Conservation (phyloP, 2,797 vertebrate genomes). For the Myotis findleyi region DNA sequence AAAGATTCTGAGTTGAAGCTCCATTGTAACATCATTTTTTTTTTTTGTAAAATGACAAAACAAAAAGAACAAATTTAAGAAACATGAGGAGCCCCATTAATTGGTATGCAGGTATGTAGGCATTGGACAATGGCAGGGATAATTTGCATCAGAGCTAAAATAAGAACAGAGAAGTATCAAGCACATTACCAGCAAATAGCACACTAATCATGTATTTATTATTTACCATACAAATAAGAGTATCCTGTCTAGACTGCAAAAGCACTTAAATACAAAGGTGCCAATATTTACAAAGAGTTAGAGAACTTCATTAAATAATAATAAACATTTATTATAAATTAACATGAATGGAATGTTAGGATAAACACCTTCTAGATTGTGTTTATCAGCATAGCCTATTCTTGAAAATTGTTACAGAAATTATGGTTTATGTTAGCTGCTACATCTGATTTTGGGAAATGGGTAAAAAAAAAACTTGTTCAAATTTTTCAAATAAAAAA, state of each 20-base stretch:
- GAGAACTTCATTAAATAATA: conserved; percentile 60
- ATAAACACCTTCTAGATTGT: not conserved
- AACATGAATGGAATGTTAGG: conserved; percentile 51
- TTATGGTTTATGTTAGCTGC: not conserved
- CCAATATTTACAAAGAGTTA: conserved; percentile 81
- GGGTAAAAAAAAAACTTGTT: not conserved
- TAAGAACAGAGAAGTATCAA: conserved; percentile 79
- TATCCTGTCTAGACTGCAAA: conserved; percentile 83
- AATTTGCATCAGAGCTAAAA: conserved; percentile 79
- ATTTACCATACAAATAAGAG: conserved; percentile 85
- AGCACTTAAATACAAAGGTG: conserved; percentile 79
- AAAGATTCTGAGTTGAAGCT: not conserved
- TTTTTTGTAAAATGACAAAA: conserved; percentile 51
- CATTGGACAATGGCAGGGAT: conserved; percentile 68
- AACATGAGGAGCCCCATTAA: conserved; percentile 75
- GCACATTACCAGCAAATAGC: conserved; percentile 82
- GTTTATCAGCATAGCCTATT: conserved; percentile 19
- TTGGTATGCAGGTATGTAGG: conserved; percentile 62
- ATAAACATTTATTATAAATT: conserved; percentile 57
- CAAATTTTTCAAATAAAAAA: conserved; percentile 29
- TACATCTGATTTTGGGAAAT: conserved; percentile 63
- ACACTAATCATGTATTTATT: conserved; percentile 85
- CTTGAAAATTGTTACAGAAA: conserved; percentile 18
- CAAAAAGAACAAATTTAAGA: conserved; percentile 81
- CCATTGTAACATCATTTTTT: conserved; percentile 50